Evolutionary conservation across 2,888 invertebrate species (phyloP).

Genomic region (Apodemia zela): DNA sequence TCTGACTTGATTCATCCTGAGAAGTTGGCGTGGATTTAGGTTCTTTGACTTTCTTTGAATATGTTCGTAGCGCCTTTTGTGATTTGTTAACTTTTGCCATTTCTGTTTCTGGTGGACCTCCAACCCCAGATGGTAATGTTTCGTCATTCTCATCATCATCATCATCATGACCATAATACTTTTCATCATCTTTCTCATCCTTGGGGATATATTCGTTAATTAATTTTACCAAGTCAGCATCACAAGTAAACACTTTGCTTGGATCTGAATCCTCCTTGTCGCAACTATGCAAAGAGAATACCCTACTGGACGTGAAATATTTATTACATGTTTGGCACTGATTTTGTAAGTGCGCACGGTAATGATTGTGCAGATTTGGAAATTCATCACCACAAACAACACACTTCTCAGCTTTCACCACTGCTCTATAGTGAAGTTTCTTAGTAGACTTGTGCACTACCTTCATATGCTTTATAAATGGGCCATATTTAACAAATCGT

Average conservation of each 20-base stretch:
- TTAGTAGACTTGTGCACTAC: slow-evolving; percentile 56
- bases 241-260: slow-evolving; percentile 59
- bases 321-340: slow-evolving; percentile 71
- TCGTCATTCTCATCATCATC: slow-evolving; percentile 48
- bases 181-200: slow-evolving; percentile 65
- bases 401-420: slow-evolving; percentile 76
- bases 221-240: slow-evolving; percentile 50
- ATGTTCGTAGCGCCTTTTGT: neutral
- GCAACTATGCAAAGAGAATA: slow-evolving; percentile 59
- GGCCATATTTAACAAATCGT: slow-evolving; percentile 67
- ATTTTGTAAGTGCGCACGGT: slow-evolving; percentile 80
- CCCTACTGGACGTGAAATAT: slow-evolving; percentile 62
- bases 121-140: slow-evolving; percentile 27
- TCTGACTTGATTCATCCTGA: slow-evolving; percentile 41
- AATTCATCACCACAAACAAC: slow-evolving; percentile 81
- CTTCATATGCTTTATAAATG: slow-evolving; percentile 69
- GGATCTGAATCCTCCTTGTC: slow-evolving; percentile 57
- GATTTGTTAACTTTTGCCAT: neutral
- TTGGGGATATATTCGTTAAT: slow-evolving; percentile 63
- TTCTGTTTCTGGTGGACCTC: slow-evolving; percentile 22
- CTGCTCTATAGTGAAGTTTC: slow-evolving; percentile 65
- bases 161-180: slow-evolving; percentile 61
- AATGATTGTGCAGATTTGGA: slow-evolving; percentile 82
- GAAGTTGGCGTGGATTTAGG: slow-evolving; percentile 15
- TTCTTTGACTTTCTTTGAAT: slow-evolving; percentile 1